Conservation (phyloP, 92 coral and sea anemone species). For the Meandrina meandrites region DNA sequence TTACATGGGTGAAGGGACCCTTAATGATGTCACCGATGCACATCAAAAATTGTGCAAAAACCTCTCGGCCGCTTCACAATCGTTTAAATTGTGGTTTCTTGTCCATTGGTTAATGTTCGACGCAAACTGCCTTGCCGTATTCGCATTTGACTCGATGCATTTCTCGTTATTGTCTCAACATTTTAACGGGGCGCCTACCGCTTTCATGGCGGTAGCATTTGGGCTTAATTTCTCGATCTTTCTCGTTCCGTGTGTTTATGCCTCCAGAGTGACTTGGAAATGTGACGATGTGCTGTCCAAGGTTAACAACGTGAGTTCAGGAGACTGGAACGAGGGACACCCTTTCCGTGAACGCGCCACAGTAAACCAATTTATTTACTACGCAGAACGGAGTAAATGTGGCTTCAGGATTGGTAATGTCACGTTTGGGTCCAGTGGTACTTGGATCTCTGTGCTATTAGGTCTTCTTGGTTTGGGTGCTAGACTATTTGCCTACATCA, state of each 20-base stretch:
- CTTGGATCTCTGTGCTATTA: conserved; percentile 25
- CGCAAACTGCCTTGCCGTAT: conserved; percentile 16
- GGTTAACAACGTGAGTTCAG: conserved; percentile 9
- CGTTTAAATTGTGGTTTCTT: conserved; percentile 14
- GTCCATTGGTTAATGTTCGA: conserved; percentile 33
- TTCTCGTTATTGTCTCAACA: neutral
- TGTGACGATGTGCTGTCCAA: conserved; percentile 22
- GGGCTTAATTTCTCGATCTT: neutral
- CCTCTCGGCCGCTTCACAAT: conserved; percentile 1
- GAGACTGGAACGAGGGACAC: conserved; percentile 30
- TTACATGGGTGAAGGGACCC: conserved; percentile 4
- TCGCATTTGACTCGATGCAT: conserved; percentile 22
- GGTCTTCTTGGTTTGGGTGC: conserved; percentile 18
- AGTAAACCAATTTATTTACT: conserved; percentile 16
- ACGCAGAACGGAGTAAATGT: conserved; percentile 31
- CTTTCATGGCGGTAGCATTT: neutral
- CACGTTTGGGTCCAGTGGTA: conserved; percentile 29
- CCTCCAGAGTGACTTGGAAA: conserved; percentile 33
- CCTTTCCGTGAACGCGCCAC: conserved; percentile 19
- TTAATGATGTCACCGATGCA: conserved; percentile 12
- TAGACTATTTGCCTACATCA: conserved; percentile 2
- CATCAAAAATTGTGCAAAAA: conserved; percentile 22
- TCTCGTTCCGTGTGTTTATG: conserved; percentile 21
- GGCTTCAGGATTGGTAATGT: conserved; percentile 16
- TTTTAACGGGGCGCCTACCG: conserved; percentile 7